Conservation (phyloP, 2,797 vertebrate genomes). For the Mus spretus region DNA sequence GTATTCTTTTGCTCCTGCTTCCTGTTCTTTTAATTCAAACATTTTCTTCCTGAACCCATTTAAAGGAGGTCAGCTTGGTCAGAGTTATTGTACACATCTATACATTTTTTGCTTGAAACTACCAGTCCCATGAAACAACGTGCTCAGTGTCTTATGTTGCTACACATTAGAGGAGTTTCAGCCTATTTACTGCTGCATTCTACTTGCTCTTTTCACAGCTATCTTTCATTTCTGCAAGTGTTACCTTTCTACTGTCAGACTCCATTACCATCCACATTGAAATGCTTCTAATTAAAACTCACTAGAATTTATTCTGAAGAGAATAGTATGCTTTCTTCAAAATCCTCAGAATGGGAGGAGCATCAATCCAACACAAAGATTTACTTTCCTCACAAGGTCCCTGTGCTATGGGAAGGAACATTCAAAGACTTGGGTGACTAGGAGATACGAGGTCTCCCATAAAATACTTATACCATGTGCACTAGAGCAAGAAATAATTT, state of each 20-base stretch:
- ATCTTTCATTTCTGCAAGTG: not conserved
- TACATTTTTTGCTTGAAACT: accelerated
- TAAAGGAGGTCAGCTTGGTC: accelerated
- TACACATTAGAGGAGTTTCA: not conserved
- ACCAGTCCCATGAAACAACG: accelerated
- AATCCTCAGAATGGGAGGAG: accelerated
- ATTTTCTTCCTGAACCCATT: not conserved
- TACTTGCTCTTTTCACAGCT: not conserved
- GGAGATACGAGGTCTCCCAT: accelerated
- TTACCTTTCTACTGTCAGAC: not conserved
- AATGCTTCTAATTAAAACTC: not conserved
- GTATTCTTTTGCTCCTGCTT: not conserved
- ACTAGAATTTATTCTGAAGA: not conserved
- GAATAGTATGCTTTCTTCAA: not conserved
- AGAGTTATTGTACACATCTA: not conserved
- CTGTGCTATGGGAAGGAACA: not conserved
- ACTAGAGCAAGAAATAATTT: not conserved
- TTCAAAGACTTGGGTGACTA: not conserved
- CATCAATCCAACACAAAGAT: not conserved
- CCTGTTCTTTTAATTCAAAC: not conserved
- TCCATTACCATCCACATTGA: not conserved
- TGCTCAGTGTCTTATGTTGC: accelerated
- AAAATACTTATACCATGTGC: not conserved
- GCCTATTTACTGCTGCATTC: not conserved
- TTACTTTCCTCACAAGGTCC: accelerated